A percentile compares a stretch with the other conserved stretches of the same genome.
These are phyloP conservation scores for Plotosus lineatus DNA, from an alignment of 2,113 vertebrate species.

Conservation along the genomic window DNA sequence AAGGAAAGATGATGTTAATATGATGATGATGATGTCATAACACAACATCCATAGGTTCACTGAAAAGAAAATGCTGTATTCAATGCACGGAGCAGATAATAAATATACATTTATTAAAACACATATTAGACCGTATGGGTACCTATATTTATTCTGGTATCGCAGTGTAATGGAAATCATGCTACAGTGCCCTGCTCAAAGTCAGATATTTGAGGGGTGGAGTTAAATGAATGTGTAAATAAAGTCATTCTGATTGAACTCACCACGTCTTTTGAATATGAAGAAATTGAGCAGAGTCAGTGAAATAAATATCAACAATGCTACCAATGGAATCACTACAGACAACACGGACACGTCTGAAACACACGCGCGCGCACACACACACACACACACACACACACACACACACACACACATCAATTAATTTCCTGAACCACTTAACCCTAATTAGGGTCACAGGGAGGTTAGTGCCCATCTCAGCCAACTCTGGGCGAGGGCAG, in stretches of 20 bases:
- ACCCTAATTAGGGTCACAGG: too few species aligned
- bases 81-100: neutral
- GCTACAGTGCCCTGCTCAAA: neutral
- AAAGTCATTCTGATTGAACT: constrained; percentile 1
- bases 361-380: constrained; percentile 17
- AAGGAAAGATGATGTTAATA: neutral
- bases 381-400: neutral
- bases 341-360: neutral
- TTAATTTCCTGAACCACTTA: too few species aligned
- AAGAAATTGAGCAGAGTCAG: constrained; percentile 23
- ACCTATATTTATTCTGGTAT: neutral
- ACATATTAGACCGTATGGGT: neutral
- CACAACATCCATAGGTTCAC: neutral
- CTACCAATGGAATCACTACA: constrained; percentile 18
- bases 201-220: neutral
- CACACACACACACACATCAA: neutral
- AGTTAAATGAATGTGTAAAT: neutral
- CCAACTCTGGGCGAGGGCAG: too few species aligned
- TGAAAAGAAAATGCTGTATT: too few species aligned
- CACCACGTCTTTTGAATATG: constrained; percentile 24
- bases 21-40: neutral
- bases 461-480: too few species aligned
- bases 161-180: neutral
- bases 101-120: neutral
- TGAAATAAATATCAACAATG: neutral